These are phyloP conservation scores for Rhingia rostrata DNA, from an alignment of 2,888 invertebrate species.

Conservation along the genomic window DNA sequence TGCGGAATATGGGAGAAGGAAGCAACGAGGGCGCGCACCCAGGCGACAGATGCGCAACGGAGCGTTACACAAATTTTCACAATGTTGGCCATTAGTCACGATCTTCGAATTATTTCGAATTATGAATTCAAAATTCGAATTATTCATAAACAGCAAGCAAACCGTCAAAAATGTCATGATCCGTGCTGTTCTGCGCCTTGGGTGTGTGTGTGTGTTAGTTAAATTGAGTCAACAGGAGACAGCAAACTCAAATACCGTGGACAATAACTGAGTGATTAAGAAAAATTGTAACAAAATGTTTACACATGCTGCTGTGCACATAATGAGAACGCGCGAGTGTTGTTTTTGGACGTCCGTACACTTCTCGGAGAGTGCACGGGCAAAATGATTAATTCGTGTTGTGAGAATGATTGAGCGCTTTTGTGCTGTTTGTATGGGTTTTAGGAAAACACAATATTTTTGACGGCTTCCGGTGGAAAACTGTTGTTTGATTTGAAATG, in stretches of 20 bases:
- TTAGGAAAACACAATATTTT: constrained; percentile 23
- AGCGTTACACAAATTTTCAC: constrained; percentile 71
- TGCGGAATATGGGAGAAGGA: constrained; percentile 37
- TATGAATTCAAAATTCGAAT: constrained; percentile 68
- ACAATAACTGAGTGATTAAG: constrained; percentile 68
- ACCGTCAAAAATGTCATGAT: constrained; percentile 21
- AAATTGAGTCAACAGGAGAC: constrained; percentile 66
- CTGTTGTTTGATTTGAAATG: constrained; percentile 42
- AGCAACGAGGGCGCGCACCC: constrained; percentile 53
- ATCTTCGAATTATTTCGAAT: constrained; percentile 71
- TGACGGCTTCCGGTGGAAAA: constrained; percentile 52
- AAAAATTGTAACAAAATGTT: constrained; percentile 74
- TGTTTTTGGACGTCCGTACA: constrained; percentile 28
- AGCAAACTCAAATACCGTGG: constrained; percentile 7
- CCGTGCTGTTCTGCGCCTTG: not conserved
- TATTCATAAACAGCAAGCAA: constrained; percentile 48
- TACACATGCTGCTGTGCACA: constrained; percentile 69
- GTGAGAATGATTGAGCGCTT: constrained; percentile 60
- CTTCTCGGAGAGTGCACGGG: constrained; percentile 31
- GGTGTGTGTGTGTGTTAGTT: constrained; percentile 30
- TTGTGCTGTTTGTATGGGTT: constrained; percentile 33
- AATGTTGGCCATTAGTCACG: constrained; percentile 75
- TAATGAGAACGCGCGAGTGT: constrained; percentile 49
- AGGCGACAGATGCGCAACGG: constrained; percentile 70
- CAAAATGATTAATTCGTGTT: constrained; percentile 62